Evolutionary conservation across 2,113 vertebrate species (phyloP).

Genomic region (Zosterops pallidus): DNA sequence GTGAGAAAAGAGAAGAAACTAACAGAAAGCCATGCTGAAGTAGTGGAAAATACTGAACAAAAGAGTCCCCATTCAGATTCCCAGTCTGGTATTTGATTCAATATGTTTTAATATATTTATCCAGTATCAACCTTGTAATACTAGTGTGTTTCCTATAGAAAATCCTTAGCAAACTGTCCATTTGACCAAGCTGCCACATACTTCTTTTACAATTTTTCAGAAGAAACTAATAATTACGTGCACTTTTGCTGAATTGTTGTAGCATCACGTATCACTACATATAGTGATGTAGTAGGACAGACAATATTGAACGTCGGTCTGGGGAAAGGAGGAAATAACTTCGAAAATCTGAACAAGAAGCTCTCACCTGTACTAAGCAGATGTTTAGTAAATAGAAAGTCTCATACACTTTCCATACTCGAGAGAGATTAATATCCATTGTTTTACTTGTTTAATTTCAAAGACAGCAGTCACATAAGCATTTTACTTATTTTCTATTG

Average conservation of each 20-base stretch:
- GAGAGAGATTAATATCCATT: background rate
- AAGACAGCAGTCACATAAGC: background rate
- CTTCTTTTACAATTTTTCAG: conserved; percentile 1
- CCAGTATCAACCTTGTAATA: background rate
- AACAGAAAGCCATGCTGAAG: conserved; percentile 2
- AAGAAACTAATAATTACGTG: background rate
- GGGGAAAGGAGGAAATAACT: background rate
- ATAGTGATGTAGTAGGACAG: background rate
- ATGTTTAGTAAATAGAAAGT: background rate
- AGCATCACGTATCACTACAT: background rate
- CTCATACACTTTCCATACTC: background rate
- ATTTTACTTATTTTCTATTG: background rate
- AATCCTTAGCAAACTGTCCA: background rate
- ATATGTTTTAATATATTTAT: background rate
- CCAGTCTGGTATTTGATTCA: conserved; percentile 58
- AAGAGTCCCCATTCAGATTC: conserved; percentile 33
- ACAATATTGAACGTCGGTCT: background rate
- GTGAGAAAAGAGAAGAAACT: conserved; percentile 61
- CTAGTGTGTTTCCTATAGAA: background rate
- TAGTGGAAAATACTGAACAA: conserved; percentile 44
- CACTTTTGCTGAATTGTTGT: background rate
- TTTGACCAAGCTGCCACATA: conserved; percentile 28
- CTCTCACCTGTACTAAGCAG: background rate
- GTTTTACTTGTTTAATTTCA: background rate
- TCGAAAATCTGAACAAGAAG: background rate